Evolutionary conservation across 2,888 invertebrate species (phyloP), one percentile per base, ranked within the genome.

Genomic region (Morinoia aosen): DNA sequence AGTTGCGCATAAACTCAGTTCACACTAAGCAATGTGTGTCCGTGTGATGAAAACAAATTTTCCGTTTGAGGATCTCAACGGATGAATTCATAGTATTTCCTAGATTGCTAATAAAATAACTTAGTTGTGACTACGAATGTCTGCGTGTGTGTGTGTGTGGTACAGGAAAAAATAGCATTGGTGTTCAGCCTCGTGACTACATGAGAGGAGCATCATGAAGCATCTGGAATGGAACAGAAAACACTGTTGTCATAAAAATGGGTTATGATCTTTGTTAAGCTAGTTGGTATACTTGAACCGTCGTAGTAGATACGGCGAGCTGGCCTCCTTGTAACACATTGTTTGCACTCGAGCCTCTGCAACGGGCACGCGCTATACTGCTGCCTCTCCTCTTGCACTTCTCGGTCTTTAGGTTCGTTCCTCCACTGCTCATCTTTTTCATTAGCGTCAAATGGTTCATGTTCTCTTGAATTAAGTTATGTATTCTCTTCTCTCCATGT

Each of bases 251-350:
- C 40, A 25, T 90, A 48, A 48, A 40, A 39, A 16, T 39, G 90
- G 90, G 90, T 8, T 90, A 48, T 76, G 90, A 90, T 40, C 40
- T 90, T 40, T 48, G 90, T 90, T 90, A 90, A 90, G 90, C 39
- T 90, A 90, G 39, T 90, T 90, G 11, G 40, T 90, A 40, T 90
- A 48, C 90, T 12, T 90, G n/a, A 90, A 40, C 90, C 39, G 39
- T 90, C 90, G 48, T 90, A 90, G 25, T 76, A 90, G 90, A 90
- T 57, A 48, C 96, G 95, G 96, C 96, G 95, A 95, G 96, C 96
- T 96, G 96, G 96, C 96, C 96, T 96, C 96, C 96, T 90, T 91
- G 90, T 88, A 96, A 96, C 96, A 96, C 96, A 96, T 96, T 96
- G 96, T 96, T 96, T 96, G 96, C 96, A 96, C 96, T 96, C 96